Evolutionary conservation across 2,888 invertebrate species (phyloP), one percentile per base, ranked within the genome.

Genomic region (Cepaea hortensis): DNA sequence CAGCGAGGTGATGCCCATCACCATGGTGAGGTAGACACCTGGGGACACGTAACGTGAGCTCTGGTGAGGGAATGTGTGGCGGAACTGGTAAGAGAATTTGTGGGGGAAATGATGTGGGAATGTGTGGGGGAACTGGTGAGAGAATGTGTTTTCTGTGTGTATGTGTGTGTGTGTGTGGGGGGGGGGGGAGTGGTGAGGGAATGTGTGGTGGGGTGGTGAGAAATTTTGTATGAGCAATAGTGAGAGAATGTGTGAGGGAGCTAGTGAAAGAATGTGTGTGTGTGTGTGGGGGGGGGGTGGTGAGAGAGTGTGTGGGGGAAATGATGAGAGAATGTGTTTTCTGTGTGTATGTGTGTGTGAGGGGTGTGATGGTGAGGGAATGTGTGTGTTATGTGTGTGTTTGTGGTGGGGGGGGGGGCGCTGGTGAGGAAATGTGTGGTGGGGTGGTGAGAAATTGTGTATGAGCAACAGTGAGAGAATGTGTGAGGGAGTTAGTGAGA

Each of bases 11-110:
- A 94, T 90, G 3, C 92, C 92, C 95, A 95, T 95, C 11, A 93
- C 93, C 23, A 93, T 91, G 70, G 94, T 95, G 79, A 95, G 90
- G 89, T 95, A 95, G 77, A 95, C 93, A 20, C 94, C 94, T 94
- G 90, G 4, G 89, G 86, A 55, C 55, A 55, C 35, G 35, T 35
- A 35, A 35, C 1, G 35, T 35, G 35, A 35, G 35, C 35, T 35
- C 35, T 35, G 35, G 35, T 35, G 35, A 35, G 35, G 35, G 35
- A 35, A 35, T 35, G 35, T 35, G 35, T 35, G 35, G 0, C 0
- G 35, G 35, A 35, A 35, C 35, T 35, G 20, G 0, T 70, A 4
- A 62, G 18, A 9, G 18, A 62, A 35, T 35, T 35, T 35, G 35
- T 35, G 35, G 35, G 35, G 35, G 1, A 35, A 35, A 0, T 35